These are phyloP conservation scores for Oopsacas minuta DNA, from an alignment of 37 sponge, comb jelly and placozoan genomes.

Conservation along the genomic window DNA sequence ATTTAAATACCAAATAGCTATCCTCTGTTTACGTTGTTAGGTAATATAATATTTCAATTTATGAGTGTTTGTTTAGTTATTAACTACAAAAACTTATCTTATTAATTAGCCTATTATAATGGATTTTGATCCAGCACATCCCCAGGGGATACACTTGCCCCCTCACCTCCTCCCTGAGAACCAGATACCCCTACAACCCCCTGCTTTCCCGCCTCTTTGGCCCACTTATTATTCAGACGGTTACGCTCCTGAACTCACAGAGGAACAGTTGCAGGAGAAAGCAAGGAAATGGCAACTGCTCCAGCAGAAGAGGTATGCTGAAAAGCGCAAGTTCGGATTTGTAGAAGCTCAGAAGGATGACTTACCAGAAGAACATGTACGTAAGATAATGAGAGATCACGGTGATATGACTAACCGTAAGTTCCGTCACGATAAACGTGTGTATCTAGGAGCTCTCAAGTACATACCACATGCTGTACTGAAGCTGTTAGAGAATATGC, in stretches of 20 bases:
- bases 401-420: conserved; percentile 98
- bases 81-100: too few relatives aligned
- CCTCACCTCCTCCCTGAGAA: conserved; percentile 5
- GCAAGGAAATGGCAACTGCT: conserved; percentile 99
- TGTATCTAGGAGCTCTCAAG: conserved; percentile 95
- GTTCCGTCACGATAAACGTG: conserved; percentile 97
- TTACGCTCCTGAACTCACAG: not conserved
- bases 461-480: conserved; percentile 99
- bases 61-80: too few relatives aligned
- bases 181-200: not conserved
- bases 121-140: not conserved
- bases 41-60: too few relatives aligned
- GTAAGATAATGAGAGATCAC: conserved; percentile 98
- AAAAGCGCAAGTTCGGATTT: conserved; percentile 97
- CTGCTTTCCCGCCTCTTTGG: conserved; percentile 11
- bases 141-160: not conserved
- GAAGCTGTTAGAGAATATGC: conserved; percentile 99
- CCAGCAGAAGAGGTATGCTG: conserved; percentile 88
- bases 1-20: too few relatives aligned
- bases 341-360: conserved; percentile 99
- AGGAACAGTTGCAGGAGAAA: conserved; percentile 26
- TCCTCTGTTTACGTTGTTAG: too few relatives aligned
- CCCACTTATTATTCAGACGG: not conserved
- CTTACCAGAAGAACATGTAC: conserved; percentile 97
- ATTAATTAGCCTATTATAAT: too few relatives aligned